Evolutionary conservation across 2,797 vertebrate genomes (phyloP).

Genomic region (Sparus aurata): DNA sequence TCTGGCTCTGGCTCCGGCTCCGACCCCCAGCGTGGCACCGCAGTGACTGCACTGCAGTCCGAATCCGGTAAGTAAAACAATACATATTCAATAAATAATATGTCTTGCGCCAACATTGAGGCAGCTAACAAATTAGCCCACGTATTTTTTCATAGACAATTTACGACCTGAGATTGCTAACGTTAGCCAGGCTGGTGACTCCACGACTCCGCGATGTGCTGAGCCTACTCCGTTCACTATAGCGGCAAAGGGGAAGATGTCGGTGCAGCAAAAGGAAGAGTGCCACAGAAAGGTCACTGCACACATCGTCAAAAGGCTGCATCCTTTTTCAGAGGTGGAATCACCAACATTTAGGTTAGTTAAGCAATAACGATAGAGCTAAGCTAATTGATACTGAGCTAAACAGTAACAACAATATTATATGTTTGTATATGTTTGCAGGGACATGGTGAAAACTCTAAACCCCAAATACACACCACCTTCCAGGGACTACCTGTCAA

Average conservation of each 20-base stretch:
- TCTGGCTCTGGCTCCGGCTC: too few species aligned
- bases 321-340: too few species aligned
- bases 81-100: too few species aligned
- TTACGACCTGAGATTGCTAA: background rate
- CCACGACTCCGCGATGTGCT: too few species aligned
- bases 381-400: background rate
- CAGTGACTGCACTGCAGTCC: too few species aligned
- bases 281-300: background rate
- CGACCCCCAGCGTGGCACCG: too few species aligned
- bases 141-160: background rate
- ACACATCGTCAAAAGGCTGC: background rate
- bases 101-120: too few species aligned
- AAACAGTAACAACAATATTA: background rate
- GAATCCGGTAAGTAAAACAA: too few species aligned
- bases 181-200: too few species aligned
- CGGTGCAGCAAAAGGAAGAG: too few species aligned
- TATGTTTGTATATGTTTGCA: constrained; percentile 1
- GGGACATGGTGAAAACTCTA: background rate
- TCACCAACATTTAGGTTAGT: constrained; percentile 1
- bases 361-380: background rate
- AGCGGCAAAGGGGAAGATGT: too few species aligned
- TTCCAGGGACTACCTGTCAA: background rate
- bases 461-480: background rate
- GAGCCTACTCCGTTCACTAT: too few species aligned
- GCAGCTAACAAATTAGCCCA: background rate